Conservation (phyloP, 2,113 vertebrate species). For the Siniperca chuatsi region DNA sequence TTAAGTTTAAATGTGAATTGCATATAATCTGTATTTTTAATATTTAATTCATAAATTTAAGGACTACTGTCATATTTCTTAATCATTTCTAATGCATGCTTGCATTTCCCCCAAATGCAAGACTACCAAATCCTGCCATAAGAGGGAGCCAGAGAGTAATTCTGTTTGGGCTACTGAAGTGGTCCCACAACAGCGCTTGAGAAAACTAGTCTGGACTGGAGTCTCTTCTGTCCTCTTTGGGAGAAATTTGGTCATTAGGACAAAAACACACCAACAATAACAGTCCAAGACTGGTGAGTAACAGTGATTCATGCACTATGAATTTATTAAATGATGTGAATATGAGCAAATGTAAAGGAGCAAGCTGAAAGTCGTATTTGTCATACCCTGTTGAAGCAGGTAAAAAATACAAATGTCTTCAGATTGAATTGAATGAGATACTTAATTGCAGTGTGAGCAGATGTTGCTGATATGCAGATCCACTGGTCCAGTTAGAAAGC, state of each 20-base stretch:
- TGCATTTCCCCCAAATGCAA: not conserved
- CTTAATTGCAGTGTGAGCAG: not conserved
- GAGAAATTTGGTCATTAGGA: not conserved
- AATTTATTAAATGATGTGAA: not conserved
- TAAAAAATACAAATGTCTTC: not conserved
- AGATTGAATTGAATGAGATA: not conserved
- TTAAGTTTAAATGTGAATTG: not conserved
- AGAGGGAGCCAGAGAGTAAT: conserved; percentile 31
- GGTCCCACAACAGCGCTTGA: not conserved
- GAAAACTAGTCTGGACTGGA: not conserved
- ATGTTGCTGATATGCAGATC: too few relatives aligned
- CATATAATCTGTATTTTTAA: not conserved
- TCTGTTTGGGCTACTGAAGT: too few relatives aligned
- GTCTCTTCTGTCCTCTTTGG: not conserved
- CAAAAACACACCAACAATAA: not conserved
- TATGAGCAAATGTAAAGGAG: not conserved
- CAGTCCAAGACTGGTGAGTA: not conserved
- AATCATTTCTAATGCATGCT: not conserved
- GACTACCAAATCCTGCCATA: conserved; percentile 11
- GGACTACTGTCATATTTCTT: not conserved
- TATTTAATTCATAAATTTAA: not conserved
- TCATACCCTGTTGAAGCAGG: not conserved
- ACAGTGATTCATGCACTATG: not conserved
- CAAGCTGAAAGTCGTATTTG: not conserved
- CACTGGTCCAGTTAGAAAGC: not conserved